Base-by-base conservation (phyloP, 1,140 invertebrate genomes). In the Penaeus japonicus region DNA sequence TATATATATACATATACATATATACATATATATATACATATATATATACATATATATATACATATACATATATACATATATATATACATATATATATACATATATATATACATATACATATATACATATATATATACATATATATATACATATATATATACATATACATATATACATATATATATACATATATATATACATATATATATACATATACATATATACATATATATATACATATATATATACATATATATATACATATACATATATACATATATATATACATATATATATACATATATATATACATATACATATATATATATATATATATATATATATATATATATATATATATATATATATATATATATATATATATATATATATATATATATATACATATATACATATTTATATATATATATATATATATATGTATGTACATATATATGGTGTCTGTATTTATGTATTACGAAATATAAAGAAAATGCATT, bases 341-440 rank as follows among this genome's bases (percentile, higher is more conserved):
- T 65, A 17, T 4, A 65, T 3, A 5, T 65, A 3, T 5, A n/a
- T 5, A 24, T 2, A n/a, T 65, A 2, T 65, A 70, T 5, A n/a
- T 30, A n/a, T 22, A 15, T 30, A 70, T 30, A 22, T 30, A 70
- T 30, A n/a, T n/a, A 15, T 30, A 70, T 30, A 22, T 30, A 70
- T 30, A 65, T n/a, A 70, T n/a, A 70, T 2, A n/a, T n/a, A 15
- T n/a, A 70, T 70, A 22, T 70, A 70, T 70, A 22, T 70, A 70
- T n/a, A n/a, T n/a, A 15, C 5, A 70, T 70, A 22, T 70, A 70
- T 70, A 70, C n/a, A 22, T 70, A 70, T 70, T 27, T 70, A 79
- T 79, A 79, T 39, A 79, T 79, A 39, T 39, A 79, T 80, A 80
- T 80, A 32, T 80, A 80, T 80, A 2, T 80, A n/a, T 80, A n/a